A percentile compares a stretch with the other conserved stretches of the same genome.
Evolutionary conservation across 2,797 vertebrate species (phyloP).

Genomic region (Phrynocephalus vlangalii): DNA sequence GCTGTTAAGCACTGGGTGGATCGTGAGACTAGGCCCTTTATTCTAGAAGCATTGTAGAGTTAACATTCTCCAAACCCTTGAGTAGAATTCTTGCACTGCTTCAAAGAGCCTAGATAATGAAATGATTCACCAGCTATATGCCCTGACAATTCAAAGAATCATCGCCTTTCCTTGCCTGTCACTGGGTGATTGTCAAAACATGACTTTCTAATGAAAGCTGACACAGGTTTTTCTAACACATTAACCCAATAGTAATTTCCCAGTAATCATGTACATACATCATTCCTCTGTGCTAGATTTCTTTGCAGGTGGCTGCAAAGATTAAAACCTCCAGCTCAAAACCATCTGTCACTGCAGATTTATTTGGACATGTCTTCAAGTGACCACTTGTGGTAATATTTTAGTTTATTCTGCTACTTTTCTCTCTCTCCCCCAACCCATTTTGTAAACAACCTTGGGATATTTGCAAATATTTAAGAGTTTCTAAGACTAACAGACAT

Average conservation of each 20-base stretch:
- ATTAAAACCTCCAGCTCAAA: not conserved
- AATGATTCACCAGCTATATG: not conserved
- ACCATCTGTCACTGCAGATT: not conserved
- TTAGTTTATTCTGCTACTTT: not conserved
- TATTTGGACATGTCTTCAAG: conserved; percentile 5
- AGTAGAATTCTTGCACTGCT: not conserved
- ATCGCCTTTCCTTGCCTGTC: conserved; percentile 30
- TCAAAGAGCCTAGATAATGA: not conserved
- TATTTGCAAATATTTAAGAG: not conserved
- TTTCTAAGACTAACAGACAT: not conserved
- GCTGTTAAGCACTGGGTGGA: too few species aligned
- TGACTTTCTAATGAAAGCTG: conserved; percentile 25
- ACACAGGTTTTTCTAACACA: not conserved
- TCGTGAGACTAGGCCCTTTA: not conserved
- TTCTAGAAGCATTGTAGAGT: not conserved
- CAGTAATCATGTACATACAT: not conserved
- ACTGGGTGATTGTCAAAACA: not conserved
- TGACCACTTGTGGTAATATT: not conserved
- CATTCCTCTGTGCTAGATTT: not conserved
- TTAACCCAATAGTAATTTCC: not conserved
- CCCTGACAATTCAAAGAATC: conserved; percentile 10
- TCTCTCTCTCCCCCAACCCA: not conserved
- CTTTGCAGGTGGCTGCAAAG: conserved; percentile 3
- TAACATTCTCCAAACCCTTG: conserved; percentile 16
- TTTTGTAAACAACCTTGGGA: not conserved